A percentile compares a stretch with the other conserved stretches of the same genome.
phyloP scores from a whole-genome alignment of 2,888 invertebrate genomes.

The Ochlodes sylvanus region DNA sequence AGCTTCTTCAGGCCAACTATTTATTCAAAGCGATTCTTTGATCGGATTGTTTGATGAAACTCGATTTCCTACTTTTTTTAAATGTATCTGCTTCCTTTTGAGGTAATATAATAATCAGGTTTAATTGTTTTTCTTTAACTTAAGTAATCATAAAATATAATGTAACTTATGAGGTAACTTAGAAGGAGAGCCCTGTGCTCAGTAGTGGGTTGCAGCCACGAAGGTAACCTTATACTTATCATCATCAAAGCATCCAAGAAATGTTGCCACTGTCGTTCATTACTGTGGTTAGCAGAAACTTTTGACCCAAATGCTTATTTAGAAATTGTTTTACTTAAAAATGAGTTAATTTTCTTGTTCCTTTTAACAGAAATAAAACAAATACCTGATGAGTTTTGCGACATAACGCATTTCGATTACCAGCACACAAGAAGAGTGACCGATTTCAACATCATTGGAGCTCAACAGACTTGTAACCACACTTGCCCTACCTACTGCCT shows the following conservation, averaged over 20 bases:
- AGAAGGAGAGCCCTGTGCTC: no score
- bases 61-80: not conserved
- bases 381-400: conserved; percentile 53
- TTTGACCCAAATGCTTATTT: no score
- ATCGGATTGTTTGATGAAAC: conserved; percentile 4
- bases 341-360: not conserved
- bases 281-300: no score
- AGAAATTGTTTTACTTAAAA: no score
- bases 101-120: not conserved
- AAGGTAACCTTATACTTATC: no score
- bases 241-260: no score
- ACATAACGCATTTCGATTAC: conserved; percentile 37
- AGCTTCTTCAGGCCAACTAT: conserved; percentile 15
- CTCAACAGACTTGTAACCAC: conserved; percentile 72
- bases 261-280: no score
- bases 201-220: no score
- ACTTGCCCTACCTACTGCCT: conserved; percentile 70
- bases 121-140: no score
- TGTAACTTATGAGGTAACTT: no score
- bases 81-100: not conserved
- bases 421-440: conserved; percentile 52
- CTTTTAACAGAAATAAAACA: conserved; percentile 55
- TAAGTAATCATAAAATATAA: no score
- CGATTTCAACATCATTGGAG: conserved; percentile 68
- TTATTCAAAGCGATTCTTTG: conserved; percentile 26